Evolutionary conservation across 2,888 invertebrate genomes (phyloP), one percentile per base, ranked within the genome.

Genomic region (Pristionchus exspectatus): DNA sequence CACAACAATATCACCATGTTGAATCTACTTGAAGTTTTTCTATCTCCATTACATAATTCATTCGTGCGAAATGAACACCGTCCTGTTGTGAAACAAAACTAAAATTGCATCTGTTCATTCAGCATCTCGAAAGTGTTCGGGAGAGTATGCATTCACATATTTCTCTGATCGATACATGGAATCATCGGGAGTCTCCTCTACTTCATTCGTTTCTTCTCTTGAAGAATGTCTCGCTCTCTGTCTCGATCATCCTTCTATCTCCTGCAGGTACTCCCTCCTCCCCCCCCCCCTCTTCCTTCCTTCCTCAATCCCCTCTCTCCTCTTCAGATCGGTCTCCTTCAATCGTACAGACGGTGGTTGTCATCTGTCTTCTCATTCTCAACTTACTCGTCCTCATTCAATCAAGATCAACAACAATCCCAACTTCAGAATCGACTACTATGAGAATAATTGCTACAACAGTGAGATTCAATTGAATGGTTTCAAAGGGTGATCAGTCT

Each of bases 401-500:
- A 93, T 95, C 88, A 92, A 93, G 12, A 91, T 95, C 87, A 95
- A 95, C 91, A 95, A 94, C 91, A 95, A 95, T 87, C 95, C 95
- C 21, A 95, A 95, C 90, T 95, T 92, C 91, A 90, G 95, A 14
- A 94, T 95, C 59, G 95, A 95, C 89, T 95, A 95, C 90, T 95
- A 95, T 88, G 95, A 95, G 90, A 95, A 94, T 91, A 95, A 94
- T 90, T 95, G 95, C 90, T 94, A 93, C 89, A 95, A 95, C 89
- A 91, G 95, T 95, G 74, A 92, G 94, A 24, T 38, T 56, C 74
- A 38, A 16, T 74, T 30, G 33, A 33, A 33, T 74, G 74, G 38
- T 21, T 74, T n/a, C 63, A 14, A n/a, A 38, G 24, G 44, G 63
- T 18, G 63, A 72, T 90, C 30, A 81, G 24, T 16, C 27, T 74